Conservation (phyloP, 1,140 invertebrate genomes). For the Apis florea region DNA sequence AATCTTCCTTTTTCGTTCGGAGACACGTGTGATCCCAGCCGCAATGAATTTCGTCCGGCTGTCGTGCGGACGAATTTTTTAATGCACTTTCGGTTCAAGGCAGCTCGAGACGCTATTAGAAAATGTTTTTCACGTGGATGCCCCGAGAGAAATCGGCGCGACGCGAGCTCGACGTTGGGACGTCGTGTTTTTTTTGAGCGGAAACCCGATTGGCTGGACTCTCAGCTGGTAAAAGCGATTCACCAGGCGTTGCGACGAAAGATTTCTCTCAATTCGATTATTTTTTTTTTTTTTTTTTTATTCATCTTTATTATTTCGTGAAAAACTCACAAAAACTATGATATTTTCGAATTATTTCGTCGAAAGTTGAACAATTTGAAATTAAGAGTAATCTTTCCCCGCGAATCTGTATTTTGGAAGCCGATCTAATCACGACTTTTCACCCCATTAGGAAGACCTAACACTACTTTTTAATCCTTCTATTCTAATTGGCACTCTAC, state of each 20-base stretch:
- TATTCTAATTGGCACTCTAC: slow-evolving; percentile 66
- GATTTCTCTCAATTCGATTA: not conserved
- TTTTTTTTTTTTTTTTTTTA: not conserved
- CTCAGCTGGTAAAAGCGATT: slow-evolving; percentile 3
- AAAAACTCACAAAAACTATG: too few relatives aligned
- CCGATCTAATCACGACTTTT: slow-evolving; percentile 20
- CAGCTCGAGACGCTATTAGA: slow-evolving; percentile 79
- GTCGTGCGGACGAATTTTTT: slow-evolving; percentile 70
- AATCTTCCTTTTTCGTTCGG: too few relatives aligned
- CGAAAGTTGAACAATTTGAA: not conserved
- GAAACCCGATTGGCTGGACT: slow-evolving; percentile 28
- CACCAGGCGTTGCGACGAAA: not conserved
- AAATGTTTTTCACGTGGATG: slow-evolving; percentile 60
- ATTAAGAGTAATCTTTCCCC: not conserved
- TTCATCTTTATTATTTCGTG: too few relatives aligned
- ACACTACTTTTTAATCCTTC: slow-evolving; percentile 21
- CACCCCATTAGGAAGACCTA: slow-evolving; percentile 34
- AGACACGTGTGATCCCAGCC: slow-evolving; percentile 2
- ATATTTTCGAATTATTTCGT: not conserved
- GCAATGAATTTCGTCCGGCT: slow-evolving; percentile 16
- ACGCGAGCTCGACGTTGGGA: slow-evolving; percentile 30
- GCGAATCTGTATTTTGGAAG: not conserved
- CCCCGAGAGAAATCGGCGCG: slow-evolving; percentile 21
- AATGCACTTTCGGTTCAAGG: slow-evolving; percentile 81
- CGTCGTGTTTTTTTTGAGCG: slow-evolving; percentile 15